Percentiles rank a stretch among this genome's conserved stretches.
Evolutionary conservation across 2,888 invertebrate species (phyloP).

Genomic region (Charanyca ferruginea): DNA sequence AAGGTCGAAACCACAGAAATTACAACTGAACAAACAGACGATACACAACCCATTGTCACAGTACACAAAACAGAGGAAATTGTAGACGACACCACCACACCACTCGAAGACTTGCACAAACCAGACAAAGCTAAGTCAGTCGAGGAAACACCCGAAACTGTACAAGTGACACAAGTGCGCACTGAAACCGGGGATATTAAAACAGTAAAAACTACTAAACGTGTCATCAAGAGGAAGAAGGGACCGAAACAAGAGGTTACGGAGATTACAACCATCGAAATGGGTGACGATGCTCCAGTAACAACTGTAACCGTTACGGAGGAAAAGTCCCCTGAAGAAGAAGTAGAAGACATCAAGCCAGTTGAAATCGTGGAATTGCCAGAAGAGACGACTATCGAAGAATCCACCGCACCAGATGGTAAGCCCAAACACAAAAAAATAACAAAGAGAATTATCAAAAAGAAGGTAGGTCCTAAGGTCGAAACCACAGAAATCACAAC

Average conservation of each 20-base stretch:
- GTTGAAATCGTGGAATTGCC: slow-evolving; percentile 73
- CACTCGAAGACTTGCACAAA: neutral
- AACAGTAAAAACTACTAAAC: too few species aligned
- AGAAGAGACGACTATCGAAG: slow-evolving; percentile 72
- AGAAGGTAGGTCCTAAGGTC: slow-evolving; percentile 75
- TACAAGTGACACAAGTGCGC: slow-evolving; percentile 15
- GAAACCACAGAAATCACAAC: slow-evolving; percentile 64
- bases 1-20: slow-evolving; percentile 51
- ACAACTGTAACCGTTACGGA: slow-evolving; percentile 44
- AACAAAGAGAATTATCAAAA: slow-evolving; percentile 80
- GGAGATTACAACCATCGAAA: slow-evolving; percentile 62
- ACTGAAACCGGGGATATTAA: slow-evolving; percentile 70
- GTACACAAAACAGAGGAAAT: slow-evolving; percentile 43
- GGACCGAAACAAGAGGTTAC: too few species aligned
- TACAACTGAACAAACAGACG: slow-evolving; percentile 38
- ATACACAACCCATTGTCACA: slow-evolving; percentile 21
- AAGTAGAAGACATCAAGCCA: slow-evolving; percentile 58
- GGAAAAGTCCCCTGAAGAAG: too few species aligned
- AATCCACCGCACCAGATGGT: slow-evolving; percentile 70
- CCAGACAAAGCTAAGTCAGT: slow-evolving; percentile 5
- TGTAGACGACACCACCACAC: slow-evolving; percentile 30
- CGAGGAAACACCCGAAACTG: slow-evolving; percentile 21
- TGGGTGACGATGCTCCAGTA: slow-evolving; percentile 47
- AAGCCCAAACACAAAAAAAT: slow-evolving; percentile 71
- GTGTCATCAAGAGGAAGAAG: too few species aligned